These are phyloP conservation scores for Anastrepha ludens DNA, from an alignment of 1,140 invertebrate species.

Conservation along the genomic window DNA sequence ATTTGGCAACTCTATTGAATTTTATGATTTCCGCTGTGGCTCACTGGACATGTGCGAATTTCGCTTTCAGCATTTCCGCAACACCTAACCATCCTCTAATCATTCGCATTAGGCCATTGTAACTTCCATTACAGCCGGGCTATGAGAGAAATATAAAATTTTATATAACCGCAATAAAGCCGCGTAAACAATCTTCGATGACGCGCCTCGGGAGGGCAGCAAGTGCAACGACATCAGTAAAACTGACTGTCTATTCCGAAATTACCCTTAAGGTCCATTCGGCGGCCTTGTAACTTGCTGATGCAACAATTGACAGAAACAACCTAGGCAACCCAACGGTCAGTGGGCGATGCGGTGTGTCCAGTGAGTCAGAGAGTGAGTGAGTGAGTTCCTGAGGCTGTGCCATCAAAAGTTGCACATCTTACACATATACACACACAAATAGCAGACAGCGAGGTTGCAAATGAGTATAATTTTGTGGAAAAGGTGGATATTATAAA, in stretches of 20 bases:
- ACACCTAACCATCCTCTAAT: constrained; percentile 13
- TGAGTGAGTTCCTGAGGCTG: not conserved
- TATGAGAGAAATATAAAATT: not conserved
- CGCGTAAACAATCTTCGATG: too few species aligned
- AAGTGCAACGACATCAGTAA: not conserved
- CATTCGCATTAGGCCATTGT: not conserved
- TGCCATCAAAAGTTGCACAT: not conserved
- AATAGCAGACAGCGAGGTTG: not conserved
- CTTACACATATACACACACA: too few species aligned
- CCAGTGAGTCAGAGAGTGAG: not conserved
- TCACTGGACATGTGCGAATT: not conserved
- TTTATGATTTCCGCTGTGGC: too few species aligned
- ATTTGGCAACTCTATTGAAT: too few species aligned
- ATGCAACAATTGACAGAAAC: not conserved
- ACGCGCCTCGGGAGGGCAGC: not conserved
- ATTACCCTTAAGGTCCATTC: not conserved
- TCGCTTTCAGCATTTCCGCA: constrained; percentile 25
- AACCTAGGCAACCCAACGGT: not conserved
- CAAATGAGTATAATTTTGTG: not conserved
- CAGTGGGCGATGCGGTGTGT: not conserved
- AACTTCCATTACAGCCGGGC: not conserved
- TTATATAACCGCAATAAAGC: not conserved
- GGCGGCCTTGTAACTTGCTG: not conserved
- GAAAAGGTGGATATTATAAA: not conserved
- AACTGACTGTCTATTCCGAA: not conserved